Evolutionary conservation across 2,888 invertebrate species (phyloP), one percentile per base, ranked within the genome.

Genomic region (Drosophila eohydei): DNA sequence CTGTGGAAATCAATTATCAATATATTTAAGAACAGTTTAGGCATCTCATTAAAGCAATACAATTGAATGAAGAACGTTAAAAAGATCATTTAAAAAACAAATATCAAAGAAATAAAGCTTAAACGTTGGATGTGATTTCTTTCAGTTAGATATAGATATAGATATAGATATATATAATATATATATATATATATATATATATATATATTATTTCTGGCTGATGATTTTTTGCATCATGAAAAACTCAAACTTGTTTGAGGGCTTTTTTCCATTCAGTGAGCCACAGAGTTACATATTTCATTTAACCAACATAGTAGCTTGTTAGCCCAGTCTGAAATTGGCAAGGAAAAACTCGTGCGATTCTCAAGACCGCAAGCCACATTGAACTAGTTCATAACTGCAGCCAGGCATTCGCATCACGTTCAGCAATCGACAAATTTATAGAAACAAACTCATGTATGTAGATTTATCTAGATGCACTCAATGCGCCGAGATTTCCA

Each of bases 401-500:
- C 21, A 16, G 14, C 11, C 36, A 60, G 34, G n/a, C 43, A 74
- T 61, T 54, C 14, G 52, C 44, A 56, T 43, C 52, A 74, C 71
- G 74, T 65, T 66, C 66, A 38, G 30, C 58, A 51, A 56, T 55
- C 48, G 14, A 62, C 41, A 74, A 41, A 44, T 68, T 59, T 63
- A 48, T 58, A 64, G 48, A 60, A 73, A 74, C 43, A 43, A 69
- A 63, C 68, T 71, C 76, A 58, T 59, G 61, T 58, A 80, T 76
- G 73, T 75, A 72, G 80, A 80, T 80, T 63, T 84, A 78, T 80
- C 74, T 55, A 56, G 61, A 80, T 76, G 76, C 80, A 74, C 62
- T 73, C 63, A 50, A 56, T 14, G 62, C 52, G 51, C 57, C 36
- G 50, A 63, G 64, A 38, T 51, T 79, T 59, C 43, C 50, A 51